Evolutionary conservation across 1,140 invertebrate genomes (phyloP), one percentile per base, ranked within the genome.

Genomic region (Calliphora vicina): DNA sequence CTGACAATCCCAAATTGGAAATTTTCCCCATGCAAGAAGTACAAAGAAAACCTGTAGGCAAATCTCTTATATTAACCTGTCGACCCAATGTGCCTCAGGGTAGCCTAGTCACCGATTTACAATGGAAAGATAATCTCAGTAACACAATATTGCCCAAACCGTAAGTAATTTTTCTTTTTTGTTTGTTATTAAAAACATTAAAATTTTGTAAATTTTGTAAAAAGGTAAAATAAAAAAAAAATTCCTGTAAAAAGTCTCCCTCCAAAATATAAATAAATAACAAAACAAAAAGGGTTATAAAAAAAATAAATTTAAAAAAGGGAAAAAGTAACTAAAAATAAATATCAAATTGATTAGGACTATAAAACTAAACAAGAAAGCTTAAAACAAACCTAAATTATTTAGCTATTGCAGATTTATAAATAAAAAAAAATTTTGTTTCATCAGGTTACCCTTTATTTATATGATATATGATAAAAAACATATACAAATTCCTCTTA

Each of bases 111-210:
- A 92, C 92, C 2, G 92, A 95, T 84, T 92, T 96, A 35, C 92
- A 95, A 87, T 96, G 95, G 95, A 91, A 93, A 73, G 95, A 96
- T 87, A 93, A 93, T 27, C 90, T 92, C 27, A 93, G 94, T 85
- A 92, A 92, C 57, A 92, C 92, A 27, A 95, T 96, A 86, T 93
- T 94, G 81, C 92, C 92, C 61, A 92, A 92, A 86, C 92, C 91
- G 94, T 95, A 91, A 93, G 92, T 91, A 82, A 1, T 2, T 4
- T 74, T 43, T 35, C 10, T 35, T 35, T 2, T 8, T 8, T 35
- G 0, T 2, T 35, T 35, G 1, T 35, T 35, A 8, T 1, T 43
- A 78, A 78, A 73, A 74, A 67, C n/a, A n/a, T n/a, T n/a, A 50
- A 74, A 72, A 83, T 74, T 84, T 50, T 67, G 74, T 84, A 85